These are phyloP conservation scores for Turdus rufiventris DNA, from an alignment of 2,113 vertebrate genomes.

Conservation along the genomic window DNA sequence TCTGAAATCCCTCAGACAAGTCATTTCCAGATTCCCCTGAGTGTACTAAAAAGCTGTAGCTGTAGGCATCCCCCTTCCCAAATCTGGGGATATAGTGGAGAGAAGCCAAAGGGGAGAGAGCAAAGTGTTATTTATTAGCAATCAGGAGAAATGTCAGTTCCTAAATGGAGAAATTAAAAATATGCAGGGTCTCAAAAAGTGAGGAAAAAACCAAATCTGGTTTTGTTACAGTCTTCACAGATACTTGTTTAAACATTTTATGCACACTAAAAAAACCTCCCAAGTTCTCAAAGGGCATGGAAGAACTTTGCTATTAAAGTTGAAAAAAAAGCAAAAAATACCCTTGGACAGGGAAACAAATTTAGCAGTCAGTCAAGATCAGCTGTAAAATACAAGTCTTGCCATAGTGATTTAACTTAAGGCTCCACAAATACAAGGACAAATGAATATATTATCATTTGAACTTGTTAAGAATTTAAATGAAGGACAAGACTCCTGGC, in stretches of 20 bases:
- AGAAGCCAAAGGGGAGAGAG: background rate
- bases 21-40: background rate
- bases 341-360: background rate
- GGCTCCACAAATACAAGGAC: background rate
- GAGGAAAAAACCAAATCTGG: background rate
- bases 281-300: background rate
- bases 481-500: background rate
- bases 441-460: background rate
- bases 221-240: background rate
- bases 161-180: background rate
- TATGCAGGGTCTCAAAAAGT: background rate
- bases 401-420: background rate
- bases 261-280: background rate
- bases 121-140: background rate
- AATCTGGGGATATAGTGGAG: background rate
- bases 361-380: background rate
- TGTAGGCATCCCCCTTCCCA: background rate
- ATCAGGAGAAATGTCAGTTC: background rate
- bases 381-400: background rate
- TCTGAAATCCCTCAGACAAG: background rate
- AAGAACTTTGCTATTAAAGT: background rate
- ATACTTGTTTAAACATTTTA: background rate
- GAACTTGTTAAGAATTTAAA: background rate
- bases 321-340: background rate
- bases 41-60: background rate